Evolutionary conservation across 2,113 vertebrate species (phyloP), one percentile per base, ranked within the genome.

Genomic region (Neogale vison): DNA sequence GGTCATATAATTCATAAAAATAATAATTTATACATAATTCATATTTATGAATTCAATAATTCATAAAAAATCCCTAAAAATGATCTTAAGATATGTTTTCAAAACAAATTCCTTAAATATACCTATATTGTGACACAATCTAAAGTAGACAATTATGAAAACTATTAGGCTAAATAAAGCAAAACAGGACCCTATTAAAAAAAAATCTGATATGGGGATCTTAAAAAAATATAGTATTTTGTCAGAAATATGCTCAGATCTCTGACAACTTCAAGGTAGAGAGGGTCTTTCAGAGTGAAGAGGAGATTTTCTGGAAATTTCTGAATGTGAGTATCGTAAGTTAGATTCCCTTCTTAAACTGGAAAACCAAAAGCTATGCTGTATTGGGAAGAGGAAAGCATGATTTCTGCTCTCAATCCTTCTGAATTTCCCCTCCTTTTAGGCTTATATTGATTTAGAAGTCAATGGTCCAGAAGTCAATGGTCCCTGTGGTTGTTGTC

Each of bases 221-320:
- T 67, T 96, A 14, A 95, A 89, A 71, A 29, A n/a, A 59, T 39
- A 47, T 63, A 89, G 17, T 4, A n/a, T 65, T 90, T 80, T 69
- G 10, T 61, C 74, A 23, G 80, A 96, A 93, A 95, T 88, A 59
- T 34, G 17, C 52, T 93, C 61, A 65, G 15, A 50, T 86, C 39
- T 82, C 45, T n/a, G 34, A 69, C 45, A 95, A 65, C 21, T 77
- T 92, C 15, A 85, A n/a, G 29, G 29, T 39, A 69, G 61, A 9
- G 1, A 84, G 34, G n/a, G 4, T 17, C 11, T 63, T 36, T 92
- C 42, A 59, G 34, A 39, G 6, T 69, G 17, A 86, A 88, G 74
- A 79, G 15, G 45, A 84, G 42, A 90, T 82, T 95, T 88, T 88
- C 89, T 80, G 57, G 65, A 97, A 88, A 91, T 88, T 67, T 50